These are phyloP conservation scores for Apodemus sylvaticus DNA, from an alignment of 2,113 vertebrate species.

Conservation along the genomic window DNA sequence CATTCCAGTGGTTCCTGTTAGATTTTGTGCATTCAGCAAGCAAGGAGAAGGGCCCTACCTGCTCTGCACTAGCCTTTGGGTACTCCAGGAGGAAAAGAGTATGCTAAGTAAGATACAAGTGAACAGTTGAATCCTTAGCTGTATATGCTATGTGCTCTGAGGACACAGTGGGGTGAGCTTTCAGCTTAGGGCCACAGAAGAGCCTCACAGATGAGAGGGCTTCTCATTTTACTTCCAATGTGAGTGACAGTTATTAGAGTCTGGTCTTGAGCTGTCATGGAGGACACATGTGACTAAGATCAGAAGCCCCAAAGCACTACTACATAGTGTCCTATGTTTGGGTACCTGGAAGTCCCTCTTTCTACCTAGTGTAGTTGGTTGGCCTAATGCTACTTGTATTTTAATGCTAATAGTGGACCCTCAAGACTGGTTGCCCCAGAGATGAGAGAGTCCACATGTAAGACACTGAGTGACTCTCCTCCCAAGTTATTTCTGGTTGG, in stretches of 20 bases:
- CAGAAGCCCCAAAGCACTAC: background rate
- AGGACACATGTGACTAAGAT: background rate
- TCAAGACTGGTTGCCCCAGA: too few species aligned
- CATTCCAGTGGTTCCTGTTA: background rate
- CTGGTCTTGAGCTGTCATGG: background rate
- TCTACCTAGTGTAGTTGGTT: too few species aligned
- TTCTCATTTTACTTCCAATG: background rate
- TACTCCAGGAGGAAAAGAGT: background rate
- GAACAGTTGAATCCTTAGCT: background rate
- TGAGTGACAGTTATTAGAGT: background rate
- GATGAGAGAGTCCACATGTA: too few species aligned
- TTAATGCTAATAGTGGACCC: too few species aligned
- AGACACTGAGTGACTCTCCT: too few species aligned
- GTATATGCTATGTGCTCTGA: background rate
- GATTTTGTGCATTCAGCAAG: background rate
- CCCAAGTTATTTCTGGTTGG: too few species aligned
- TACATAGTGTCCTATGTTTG: background rate
- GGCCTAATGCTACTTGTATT: too few species aligned
- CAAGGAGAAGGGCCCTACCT: background rate
- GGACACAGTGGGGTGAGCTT: background rate
- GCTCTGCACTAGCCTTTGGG: background rate
- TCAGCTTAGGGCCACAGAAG: too few species aligned
- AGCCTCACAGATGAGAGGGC: background rate
- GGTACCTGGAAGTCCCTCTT: background rate
- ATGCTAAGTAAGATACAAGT: background rate